A percentile compares a stretch with the other conserved stretches of the same genome.
Evolutionary conservation across 2,797 vertebrate genomes (phyloP).

Genomic region (Hippopotamyrus pictus): DNA sequence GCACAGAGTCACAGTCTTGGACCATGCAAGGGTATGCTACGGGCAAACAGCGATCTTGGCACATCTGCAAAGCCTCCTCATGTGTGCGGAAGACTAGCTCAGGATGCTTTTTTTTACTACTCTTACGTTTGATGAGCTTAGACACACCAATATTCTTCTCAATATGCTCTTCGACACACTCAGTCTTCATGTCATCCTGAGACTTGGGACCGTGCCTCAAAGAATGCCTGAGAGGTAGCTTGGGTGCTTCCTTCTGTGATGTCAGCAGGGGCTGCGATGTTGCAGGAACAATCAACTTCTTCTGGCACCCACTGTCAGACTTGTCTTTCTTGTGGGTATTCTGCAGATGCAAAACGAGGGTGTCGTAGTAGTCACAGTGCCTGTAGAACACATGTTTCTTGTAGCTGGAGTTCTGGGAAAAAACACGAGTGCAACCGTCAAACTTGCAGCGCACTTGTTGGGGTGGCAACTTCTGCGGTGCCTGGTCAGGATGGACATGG

Average conservation of each 20-base stretch:
- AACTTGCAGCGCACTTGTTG: slow-evolving; percentile 72
- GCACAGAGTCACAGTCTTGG: slow-evolving; percentile 84
- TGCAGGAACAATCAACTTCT: slow-evolving; percentile 66
- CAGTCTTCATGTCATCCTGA: slow-evolving; percentile 9
- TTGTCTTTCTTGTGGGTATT: slow-evolving; percentile 73
- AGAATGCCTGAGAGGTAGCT: slow-evolving; percentile 32
- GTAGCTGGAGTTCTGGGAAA: slow-evolving; percentile 73
- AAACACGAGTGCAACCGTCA: slow-evolving; percentile 79
- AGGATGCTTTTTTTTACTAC: not conserved
- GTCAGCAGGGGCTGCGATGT: slow-evolving; percentile 25
- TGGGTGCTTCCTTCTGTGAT: slow-evolving; percentile 42
- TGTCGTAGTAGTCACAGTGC: slow-evolving; percentile 77
- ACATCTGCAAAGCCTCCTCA: slow-evolving; percentile 92
- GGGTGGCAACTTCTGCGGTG: slow-evolving; percentile 39
- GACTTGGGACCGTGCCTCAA: slow-evolving; percentile 32
- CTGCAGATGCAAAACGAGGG: slow-evolving; percentile 73
- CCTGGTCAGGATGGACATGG: slow-evolving; percentile 55
- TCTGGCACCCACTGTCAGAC: slow-evolving; percentile 66
- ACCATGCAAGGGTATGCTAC: slow-evolving; percentile 90
- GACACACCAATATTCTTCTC: not conserved
- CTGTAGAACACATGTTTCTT: slow-evolving; percentile 79
- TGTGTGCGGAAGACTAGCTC: slow-evolving; percentile 65
- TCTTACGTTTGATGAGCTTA: not conserved
- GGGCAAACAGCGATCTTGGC: slow-evolving; percentile 74
- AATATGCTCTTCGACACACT: slow-evolving; percentile 6